Percentiles rank a stretch among this genome's conserved stretches.
These are phyloP conservation scores for Falco columbarius DNA, from an alignment of 2,797 vertebrate genomes.

Conservation along the genomic window DNA sequence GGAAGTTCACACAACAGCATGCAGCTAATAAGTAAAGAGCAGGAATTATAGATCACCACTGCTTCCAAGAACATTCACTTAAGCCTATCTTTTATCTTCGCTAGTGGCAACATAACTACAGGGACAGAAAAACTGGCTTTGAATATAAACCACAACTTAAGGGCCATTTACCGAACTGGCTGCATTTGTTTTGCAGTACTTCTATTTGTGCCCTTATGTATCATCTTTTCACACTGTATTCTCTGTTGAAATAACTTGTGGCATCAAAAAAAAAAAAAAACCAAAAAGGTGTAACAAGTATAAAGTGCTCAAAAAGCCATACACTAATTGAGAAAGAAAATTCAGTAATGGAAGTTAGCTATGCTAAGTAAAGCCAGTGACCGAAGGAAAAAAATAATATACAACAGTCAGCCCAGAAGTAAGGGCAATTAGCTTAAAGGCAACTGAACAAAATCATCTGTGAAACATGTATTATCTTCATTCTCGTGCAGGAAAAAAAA, in stretches of 20 bases:
- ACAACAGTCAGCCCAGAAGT: not conserved
- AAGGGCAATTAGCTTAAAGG: not conserved
- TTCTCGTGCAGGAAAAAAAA: not conserved
- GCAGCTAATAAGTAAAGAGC: not conserved
- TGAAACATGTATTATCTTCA: accelerated
- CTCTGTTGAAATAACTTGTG: not conserved
- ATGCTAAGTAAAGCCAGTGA: not conserved
- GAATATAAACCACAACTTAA: not conserved
- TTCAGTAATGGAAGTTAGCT: not conserved
- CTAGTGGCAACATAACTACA: not conserved
- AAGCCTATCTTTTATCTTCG: not conserved
- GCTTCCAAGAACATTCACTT: not conserved
- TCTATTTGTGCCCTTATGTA: not conserved
- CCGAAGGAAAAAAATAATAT: not conserved
- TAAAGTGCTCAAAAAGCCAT: not conserved
- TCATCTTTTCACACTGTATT: not conserved
- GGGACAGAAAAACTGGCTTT: not conserved
- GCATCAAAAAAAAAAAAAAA: not conserved
- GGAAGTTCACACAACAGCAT: not conserved
- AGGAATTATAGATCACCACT: not conserved
- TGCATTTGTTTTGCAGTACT: not conserved
- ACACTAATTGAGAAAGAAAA: not conserved
- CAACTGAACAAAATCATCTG: not conserved
- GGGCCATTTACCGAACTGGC: not conserved
- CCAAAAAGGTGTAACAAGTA: not conserved